These are phyloP conservation scores for Vidua chalybeata DNA, from an alignment of 2,113 vertebrate species.

Conservation along the genomic window DNA sequence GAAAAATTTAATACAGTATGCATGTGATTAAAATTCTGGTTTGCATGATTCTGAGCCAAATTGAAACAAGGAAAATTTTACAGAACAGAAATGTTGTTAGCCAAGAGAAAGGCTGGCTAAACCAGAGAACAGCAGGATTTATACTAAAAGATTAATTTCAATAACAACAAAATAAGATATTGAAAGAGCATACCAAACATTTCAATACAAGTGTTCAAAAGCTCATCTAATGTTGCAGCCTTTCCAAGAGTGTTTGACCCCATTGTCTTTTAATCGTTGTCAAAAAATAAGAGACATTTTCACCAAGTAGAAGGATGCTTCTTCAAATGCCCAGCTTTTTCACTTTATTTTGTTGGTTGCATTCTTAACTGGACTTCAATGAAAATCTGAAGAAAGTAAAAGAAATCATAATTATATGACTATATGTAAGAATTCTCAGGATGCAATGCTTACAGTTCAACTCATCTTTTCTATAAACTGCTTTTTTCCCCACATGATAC, in stretches of 20 bases:
- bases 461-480: background rate
- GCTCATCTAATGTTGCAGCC: conserved; percentile 87
- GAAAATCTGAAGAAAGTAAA: conserved; percentile 56
- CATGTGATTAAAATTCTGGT: conserved; percentile 1
- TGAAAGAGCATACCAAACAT: conserved; percentile 83
- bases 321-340: conserved; percentile 29
- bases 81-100: background rate
- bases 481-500: background rate
- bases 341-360: conserved; percentile 9
- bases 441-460: background rate
- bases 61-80: conserved; percentile 43
- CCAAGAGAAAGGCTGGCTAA: conserved; percentile 16
- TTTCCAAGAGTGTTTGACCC: conserved; percentile 89
- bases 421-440: background rate
- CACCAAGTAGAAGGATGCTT: conserved; percentile 48
- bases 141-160: background rate
- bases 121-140: background rate
- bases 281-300: conserved; percentile 74
- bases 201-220: conserved; percentile 88
- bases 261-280: conserved; percentile 80
- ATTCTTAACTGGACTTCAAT: conserved; percentile 42
- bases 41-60: background rate
- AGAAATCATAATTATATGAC: conserved; percentile 3
- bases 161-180: background rate
- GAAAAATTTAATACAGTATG: background rate